Conservation (phyloP, 2,113 vertebrate species). For the Pteruthius melanotis region DNA sequence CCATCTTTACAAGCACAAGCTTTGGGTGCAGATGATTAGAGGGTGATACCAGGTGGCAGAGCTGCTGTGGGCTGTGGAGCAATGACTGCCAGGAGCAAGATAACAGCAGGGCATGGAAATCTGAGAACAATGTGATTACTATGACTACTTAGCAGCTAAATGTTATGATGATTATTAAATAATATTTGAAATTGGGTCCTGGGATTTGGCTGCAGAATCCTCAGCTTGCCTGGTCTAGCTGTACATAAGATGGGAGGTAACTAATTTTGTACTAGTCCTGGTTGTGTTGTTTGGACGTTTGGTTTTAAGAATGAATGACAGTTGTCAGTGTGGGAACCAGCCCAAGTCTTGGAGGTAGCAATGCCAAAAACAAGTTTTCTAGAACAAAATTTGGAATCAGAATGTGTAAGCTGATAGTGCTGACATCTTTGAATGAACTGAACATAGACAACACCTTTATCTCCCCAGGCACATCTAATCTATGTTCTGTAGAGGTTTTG, state of each 20-base stretch:
- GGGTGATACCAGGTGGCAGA: not conserved
- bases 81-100: accelerated
- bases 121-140: not conserved
- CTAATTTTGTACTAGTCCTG: not conserved
- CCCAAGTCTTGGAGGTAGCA: not conserved
- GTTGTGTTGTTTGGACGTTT: not conserved
- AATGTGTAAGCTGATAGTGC: not conserved
- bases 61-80: accelerated
- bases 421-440: not conserved
- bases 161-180: not conserved
- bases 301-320: not conserved
- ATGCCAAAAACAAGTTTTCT: not conserved
- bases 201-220: not conserved
- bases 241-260: not conserved
- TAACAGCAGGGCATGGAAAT: not conserved
- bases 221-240: not conserved
- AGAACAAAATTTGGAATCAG: not conserved
- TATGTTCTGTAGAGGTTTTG: not conserved
- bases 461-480: not conserved
- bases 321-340: not conserved
- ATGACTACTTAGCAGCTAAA: not conserved
- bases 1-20: not conserved
- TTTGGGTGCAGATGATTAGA: accelerated
- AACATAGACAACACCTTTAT: not conserved
- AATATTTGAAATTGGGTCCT: not conserved